Percentiles rank a stretch among this genome's conserved stretches.
phyloP scores from a whole-genome alignment of 2,888 invertebrate species.

The Microctonus aethiopoides region DNA sequence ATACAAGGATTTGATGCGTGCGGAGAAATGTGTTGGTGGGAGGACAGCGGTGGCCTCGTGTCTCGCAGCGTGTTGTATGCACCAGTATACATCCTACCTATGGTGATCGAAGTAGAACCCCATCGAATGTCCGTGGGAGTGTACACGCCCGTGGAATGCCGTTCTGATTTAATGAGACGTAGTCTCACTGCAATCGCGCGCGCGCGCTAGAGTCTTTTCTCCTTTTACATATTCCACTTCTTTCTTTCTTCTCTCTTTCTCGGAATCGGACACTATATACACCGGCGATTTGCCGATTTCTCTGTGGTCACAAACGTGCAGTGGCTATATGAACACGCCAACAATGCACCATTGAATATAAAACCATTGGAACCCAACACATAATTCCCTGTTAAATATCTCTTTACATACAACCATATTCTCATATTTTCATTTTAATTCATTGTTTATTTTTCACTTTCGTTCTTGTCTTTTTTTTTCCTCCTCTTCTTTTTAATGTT shows the following conservation, averaged over 20 bases:
- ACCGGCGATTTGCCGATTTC: slow-evolving; percentile 11
- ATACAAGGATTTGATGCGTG: slow-evolving; percentile 1
- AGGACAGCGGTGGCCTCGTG: slow-evolving; percentile 53
- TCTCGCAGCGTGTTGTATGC: slow-evolving; percentile 66
- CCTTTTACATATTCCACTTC: slow-evolving; percentile 9
- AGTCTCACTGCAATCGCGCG: slow-evolving; percentile 32
- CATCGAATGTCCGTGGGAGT: slow-evolving; percentile 67
- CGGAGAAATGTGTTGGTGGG: slow-evolving; percentile 30
- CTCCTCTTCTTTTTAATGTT: not conserved
- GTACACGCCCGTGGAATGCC: slow-evolving; percentile 67
- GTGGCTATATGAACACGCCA: not conserved
- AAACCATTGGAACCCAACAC: too few species aligned
- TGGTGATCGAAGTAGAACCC: slow-evolving; percentile 65
- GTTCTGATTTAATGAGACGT: slow-evolving; percentile 65
- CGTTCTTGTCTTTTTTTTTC: not conserved
- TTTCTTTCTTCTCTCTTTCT: slow-evolving; percentile 23
- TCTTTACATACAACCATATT: too few species aligned
- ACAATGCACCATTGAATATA: not conserved
- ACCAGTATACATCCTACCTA: slow-evolving; percentile 58
- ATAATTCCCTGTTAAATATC: too few species aligned
- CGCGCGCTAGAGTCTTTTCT: slow-evolving; percentile 10
- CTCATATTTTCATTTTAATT: not conserved
- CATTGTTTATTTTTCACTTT: not conserved
- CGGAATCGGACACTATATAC: slow-evolving; percentile 19
- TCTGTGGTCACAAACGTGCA: slow-evolving; percentile 15